Evolutionary conservation across 2,888 invertebrate genomes (phyloP).

Genomic region (Drosophila quinaria): DNA sequence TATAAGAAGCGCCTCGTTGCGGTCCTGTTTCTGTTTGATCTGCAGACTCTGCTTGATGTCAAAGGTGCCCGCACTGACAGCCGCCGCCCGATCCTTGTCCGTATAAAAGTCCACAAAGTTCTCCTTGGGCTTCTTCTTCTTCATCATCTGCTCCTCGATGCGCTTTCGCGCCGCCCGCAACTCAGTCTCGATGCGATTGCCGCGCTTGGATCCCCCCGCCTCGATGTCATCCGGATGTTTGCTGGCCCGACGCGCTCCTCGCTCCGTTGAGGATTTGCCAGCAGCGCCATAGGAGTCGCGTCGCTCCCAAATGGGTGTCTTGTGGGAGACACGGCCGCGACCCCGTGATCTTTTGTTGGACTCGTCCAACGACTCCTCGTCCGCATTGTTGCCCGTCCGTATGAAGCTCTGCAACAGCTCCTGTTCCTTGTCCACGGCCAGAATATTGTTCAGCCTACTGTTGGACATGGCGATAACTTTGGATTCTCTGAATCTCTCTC

Average conservation of each 20-base stretch:
- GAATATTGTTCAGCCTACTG: conserved; percentile 87
- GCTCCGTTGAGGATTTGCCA: conserved; percentile 44
- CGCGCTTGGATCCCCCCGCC: conserved; percentile 55
- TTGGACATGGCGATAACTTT: conserved; percentile 77
- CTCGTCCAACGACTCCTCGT: conserved; percentile 86
- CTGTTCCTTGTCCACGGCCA: conserved; percentile 90
- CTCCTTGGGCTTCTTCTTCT: conserved; percentile 84
- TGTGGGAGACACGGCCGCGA: conserved; percentile 57
- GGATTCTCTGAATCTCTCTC: neutral
- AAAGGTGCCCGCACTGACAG: conserved; percentile 91
- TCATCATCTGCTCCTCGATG: conserved; percentile 77
- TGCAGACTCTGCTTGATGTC: conserved; percentile 95
- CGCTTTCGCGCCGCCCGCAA: conserved; percentile 75
- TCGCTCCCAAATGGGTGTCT: conserved; percentile 63
- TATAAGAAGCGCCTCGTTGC: conserved; percentile 90
- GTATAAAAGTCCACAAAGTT: conserved; percentile 92
- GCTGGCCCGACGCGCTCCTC: conserved; percentile 49
- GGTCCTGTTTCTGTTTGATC: conserved; percentile 92
- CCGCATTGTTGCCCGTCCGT: conserved; percentile 89
- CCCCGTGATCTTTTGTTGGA: conserved; percentile 66
- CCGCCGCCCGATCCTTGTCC: conserved; percentile 96
- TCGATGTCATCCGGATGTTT: conserved; percentile 65
- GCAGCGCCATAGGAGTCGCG: conserved; percentile 64
- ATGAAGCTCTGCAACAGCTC: conserved; percentile 93
- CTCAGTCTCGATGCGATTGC: conserved; percentile 80